phyloP scores from a whole-genome alignment of 2,797 vertebrate species.

The Eurystomus glaucurus region DNA sequence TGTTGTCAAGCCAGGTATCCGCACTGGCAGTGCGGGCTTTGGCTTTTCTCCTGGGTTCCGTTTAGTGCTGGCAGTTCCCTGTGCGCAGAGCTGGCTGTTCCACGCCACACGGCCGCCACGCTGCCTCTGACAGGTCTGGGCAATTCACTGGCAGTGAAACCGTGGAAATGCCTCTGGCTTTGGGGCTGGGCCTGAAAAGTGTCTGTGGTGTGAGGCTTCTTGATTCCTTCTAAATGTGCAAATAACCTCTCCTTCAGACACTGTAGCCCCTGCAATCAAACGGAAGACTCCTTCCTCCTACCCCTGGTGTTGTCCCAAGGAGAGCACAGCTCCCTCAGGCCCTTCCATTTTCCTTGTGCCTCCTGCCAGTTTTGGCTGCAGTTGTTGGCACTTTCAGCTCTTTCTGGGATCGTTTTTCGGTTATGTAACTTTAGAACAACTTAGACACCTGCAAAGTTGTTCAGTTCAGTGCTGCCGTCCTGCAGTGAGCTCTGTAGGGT shows the following conservation, averaged over 20 bases:
- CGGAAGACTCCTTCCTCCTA: neutral
- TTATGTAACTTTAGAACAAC: neutral
- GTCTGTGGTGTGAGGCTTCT: neutral
- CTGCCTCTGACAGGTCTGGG: neutral
- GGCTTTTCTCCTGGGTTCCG: neutral
- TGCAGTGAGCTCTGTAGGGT: rapidly evolving
- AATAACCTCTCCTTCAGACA: neutral
- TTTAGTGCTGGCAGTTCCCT: neutral
- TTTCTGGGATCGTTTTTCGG: neutral
- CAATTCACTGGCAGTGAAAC: neutral
- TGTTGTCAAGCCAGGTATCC: rapidly evolving
- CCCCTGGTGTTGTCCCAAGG: rapidly evolving
- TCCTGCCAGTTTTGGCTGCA: neutral
- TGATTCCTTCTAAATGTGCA: neutral
- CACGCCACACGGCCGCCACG: rapidly evolving
- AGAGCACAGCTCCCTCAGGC: rapidly evolving
- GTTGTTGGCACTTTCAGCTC: neutral
- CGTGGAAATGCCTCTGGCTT: neutral
- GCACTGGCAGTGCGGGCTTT: neutral
- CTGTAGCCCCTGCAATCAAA: rapidly evolving
- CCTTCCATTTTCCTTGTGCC: neutral
- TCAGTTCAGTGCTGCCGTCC: neutral
- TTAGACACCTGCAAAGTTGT: neutral
- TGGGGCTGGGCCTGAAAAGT: neutral
- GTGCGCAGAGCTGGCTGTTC: neutral